Base-by-base conservation (phyloP, 37 sponge, comb jelly and placozoan genomes). In the Eunapius fragilis region DNA sequence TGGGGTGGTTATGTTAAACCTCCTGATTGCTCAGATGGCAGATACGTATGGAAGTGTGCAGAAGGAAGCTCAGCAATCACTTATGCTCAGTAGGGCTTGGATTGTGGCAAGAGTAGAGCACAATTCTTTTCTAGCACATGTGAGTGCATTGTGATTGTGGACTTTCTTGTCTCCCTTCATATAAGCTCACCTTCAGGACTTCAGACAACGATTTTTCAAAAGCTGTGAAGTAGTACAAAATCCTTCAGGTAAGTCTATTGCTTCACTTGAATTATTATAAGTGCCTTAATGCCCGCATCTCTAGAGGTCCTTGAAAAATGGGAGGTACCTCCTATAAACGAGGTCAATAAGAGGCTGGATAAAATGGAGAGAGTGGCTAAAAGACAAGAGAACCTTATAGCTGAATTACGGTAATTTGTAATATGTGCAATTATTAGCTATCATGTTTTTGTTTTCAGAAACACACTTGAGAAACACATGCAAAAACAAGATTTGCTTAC, bases 21-120 rank as follows among this genome's bases (percentile, higher is more conserved):
- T 94, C 77, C 76, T 94, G 72, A 94, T 94, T 76, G 94, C 94
- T 2, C 87, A 92, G 70, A 85, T 93, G 90, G 49, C 79, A 25
- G 94, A 93, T 85, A 93, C 94, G 25, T 93, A 87, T 76, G 68
- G 75, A 25, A 93, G 81, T 73, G 94, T 93, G 32, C 90, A 90
- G 82, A 80, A 75, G 22, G 94, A 93, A 58, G 94, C 94, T n/a
- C 94, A 93, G 81, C 32, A 90, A 28, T 87, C 92, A 27, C 84
- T 93, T 27, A 83, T 47, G 11, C 50, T 90, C 35, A 92, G 82
- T 31, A 81, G 94, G 24, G 94, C 94, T 17, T 86, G 84, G 90
- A 93, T 90, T 71, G 84, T 93, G 27, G 94, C 90, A 37, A 71
- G 87, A 68, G 78, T 93, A 30, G 94, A 93, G 37, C 87, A 93